phyloP scores from a whole-genome alignment of 2,113 vertebrate genomes.

The Microtus pennsylvanicus region DNA sequence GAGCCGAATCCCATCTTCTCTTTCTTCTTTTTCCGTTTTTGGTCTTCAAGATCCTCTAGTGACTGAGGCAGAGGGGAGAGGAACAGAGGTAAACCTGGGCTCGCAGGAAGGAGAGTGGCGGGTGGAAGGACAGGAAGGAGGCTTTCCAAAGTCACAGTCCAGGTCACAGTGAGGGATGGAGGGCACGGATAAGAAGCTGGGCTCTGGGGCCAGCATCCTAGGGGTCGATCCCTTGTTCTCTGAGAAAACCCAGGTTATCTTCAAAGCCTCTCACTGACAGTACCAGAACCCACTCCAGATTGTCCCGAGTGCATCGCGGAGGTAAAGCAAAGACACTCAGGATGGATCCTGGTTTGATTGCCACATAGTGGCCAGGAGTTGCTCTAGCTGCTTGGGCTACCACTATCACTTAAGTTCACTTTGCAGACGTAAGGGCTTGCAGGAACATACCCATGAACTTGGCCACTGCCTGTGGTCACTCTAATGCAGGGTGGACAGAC shows the following conservation, averaged over 20 bases:
- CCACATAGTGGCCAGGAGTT: rapidly evolving
- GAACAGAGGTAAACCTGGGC: conserved; percentile 19
- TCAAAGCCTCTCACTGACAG: neutral
- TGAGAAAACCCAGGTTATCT: neutral
- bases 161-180: neutral
- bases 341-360: rapidly evolving
- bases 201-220: neutral
- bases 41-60: conserved; percentile 99
- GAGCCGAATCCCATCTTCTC: conserved; percentile 96
- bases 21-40: conserved; percentile 96
- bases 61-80: conserved; percentile 87
- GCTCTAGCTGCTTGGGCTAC: rapidly evolving
- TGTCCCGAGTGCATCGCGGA: rapidly evolving
- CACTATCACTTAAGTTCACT: neutral
- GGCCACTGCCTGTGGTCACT: rapidly evolving
- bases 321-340: neutral
- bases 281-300: rapidly evolving
- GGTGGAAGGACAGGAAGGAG: neutral
- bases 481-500: neutral
- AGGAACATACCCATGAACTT: neutral
- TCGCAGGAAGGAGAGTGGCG: neutral
- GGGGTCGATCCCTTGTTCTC: neutral
- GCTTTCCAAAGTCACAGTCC: rapidly evolving
- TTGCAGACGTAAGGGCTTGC: neutral
- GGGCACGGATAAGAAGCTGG: neutral